These are phyloP conservation scores for Halcyon senegalensis DNA, from an alignment of 2,113 vertebrate genomes.

Conservation along the genomic window DNA sequence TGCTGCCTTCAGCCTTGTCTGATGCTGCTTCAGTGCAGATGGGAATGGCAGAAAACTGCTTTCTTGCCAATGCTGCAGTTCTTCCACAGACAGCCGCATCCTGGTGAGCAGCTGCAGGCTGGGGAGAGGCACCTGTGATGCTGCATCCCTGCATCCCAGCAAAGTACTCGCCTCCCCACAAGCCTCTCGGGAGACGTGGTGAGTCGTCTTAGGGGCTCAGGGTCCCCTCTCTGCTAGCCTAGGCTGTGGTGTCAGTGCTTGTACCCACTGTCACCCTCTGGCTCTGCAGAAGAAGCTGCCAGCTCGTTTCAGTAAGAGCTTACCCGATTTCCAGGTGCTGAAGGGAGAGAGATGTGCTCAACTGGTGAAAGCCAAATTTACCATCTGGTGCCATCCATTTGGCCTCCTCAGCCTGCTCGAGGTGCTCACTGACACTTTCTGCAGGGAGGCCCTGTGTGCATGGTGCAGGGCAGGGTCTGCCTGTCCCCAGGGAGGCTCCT, in stretches of 20 bases:
- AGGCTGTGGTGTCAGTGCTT: fast-evolving
- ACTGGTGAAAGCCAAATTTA: background rate
- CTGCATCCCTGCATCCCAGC: background rate
- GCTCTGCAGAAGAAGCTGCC: background rate
- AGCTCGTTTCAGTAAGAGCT: background rate
- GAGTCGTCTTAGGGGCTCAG: background rate
- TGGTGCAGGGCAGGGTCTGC: background rate
- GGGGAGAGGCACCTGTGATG: background rate
- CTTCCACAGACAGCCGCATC: background rate
- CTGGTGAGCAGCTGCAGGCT: background rate
- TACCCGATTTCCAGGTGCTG: background rate
- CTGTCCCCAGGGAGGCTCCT: background rate
- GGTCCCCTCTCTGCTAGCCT: background rate
- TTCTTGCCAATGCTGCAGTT: background rate
- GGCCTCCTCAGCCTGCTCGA: fast-evolving
- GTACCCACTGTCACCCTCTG: background rate
- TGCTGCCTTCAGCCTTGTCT: background rate
- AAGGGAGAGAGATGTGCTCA: background rate
- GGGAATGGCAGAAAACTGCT: background rate
- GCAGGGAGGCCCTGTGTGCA: background rate
- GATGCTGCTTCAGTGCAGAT: background rate
- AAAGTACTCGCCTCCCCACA: background rate
- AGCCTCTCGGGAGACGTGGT: fast-evolving
- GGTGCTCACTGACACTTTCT: background rate
- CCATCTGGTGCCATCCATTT: fast-evolving